Conservation (phyloP, 2,113 vertebrate species). For the Entelurus aequoreus region DNA sequence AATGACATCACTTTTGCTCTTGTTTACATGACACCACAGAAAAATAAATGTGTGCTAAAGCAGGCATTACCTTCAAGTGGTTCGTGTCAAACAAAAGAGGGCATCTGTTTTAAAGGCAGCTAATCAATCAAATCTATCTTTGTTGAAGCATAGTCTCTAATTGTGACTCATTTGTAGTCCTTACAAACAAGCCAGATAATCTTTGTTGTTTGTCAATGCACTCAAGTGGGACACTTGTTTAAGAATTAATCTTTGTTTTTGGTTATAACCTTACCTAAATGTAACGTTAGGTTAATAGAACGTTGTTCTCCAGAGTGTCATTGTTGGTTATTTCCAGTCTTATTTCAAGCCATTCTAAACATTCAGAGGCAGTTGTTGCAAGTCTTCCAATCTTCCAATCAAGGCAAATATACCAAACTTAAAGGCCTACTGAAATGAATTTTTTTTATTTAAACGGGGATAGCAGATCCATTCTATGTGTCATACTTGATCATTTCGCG, state of each 20-base stretch:
- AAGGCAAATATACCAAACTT: neutral
- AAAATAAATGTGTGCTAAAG: constrained; percentile 14
- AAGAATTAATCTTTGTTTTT: neutral
- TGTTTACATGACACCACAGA: constrained; percentile 15
- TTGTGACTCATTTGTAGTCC: constrained; percentile 15
- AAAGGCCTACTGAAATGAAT: too few relatives aligned
- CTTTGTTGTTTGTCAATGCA: neutral
- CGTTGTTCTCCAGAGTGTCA: too few relatives aligned
- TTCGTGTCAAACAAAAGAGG: constrained; percentile 29
- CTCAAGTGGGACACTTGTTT: neutral
- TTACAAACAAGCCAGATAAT: constrained; percentile 2
- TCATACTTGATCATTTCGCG: too few relatives aligned
- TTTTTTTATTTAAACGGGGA: too few relatives aligned
- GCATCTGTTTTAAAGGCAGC: constrained; percentile 26
- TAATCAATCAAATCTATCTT: constrained; percentile 24
- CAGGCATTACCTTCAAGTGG: too few relatives aligned
- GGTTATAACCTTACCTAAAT: neutral
- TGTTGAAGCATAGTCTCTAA: constrained; percentile 31
- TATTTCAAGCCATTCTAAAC: too few relatives aligned
- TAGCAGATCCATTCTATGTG: too few relatives aligned
- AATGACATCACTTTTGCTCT: constrained; percentile 17
- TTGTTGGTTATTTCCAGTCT: too few relatives aligned
- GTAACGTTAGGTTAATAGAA: too few relatives aligned
- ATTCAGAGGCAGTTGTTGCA: too few relatives aligned
- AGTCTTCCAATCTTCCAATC: neutral